Evolutionary conservation across 2,888 invertebrate genomes (phyloP).

Genomic region (Agrochola circellaris): DNA sequence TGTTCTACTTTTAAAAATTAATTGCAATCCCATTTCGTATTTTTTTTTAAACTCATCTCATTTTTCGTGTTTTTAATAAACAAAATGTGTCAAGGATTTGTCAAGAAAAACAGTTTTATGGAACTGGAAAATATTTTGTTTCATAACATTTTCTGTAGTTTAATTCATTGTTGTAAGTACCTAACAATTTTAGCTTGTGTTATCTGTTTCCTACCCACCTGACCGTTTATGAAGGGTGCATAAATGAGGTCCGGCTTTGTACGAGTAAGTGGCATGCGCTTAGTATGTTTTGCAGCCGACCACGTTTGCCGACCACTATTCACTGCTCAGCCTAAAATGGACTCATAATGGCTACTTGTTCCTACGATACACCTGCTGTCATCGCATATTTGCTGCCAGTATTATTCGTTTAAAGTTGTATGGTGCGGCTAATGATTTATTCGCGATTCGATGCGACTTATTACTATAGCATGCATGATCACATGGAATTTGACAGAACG

Average conservation of each 20-base stretch:
- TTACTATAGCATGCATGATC: conserved; percentile 63
- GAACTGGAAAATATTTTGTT: conserved; percentile 51
- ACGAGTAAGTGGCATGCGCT: conserved; percentile 73
- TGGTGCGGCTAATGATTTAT: conserved; percentile 67
- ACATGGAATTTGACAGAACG: conserved; percentile 77
- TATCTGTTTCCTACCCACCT: conserved; percentile 82
- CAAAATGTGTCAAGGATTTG: conserved; percentile 70
- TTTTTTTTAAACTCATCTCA: conserved; percentile 58
- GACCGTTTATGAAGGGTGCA: conserved; percentile 88
- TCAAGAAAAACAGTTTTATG: conserved; percentile 64
- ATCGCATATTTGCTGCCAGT: conserved; percentile 83
- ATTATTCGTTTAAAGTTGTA: conserved; percentile 81
- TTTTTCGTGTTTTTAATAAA: conserved; percentile 65
- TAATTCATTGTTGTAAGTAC: conserved; percentile 48
- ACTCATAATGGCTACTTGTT: conserved; percentile 89
- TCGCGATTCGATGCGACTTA: conserved; percentile 63
- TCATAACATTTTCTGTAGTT: conserved; percentile 45
- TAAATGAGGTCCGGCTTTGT: conserved; percentile 83
- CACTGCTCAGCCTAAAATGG: conserved; percentile 88
- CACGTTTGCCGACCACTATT: conserved; percentile 82
- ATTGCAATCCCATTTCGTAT: conserved; percentile 61
- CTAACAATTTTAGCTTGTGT: conserved; percentile 52
- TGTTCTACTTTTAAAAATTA: conserved; percentile 67
- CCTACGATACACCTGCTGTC: conserved; percentile 86
- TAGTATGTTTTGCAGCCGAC: conserved; percentile 83